Conservation (phyloP, 2,888 invertebrate species). For the Baccha elongata region DNA sequence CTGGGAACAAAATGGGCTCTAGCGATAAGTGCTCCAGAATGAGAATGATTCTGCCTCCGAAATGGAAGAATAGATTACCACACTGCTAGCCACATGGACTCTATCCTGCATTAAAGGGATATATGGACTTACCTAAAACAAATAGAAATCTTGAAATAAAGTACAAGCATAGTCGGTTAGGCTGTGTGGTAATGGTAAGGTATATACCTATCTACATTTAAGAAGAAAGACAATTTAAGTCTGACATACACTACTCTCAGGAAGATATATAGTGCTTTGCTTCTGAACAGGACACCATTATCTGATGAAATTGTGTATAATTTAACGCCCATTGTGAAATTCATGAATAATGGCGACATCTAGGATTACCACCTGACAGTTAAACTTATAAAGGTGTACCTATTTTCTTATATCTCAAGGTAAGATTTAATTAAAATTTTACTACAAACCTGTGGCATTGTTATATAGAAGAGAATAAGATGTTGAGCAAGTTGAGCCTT, state of each 20-base stretch:
- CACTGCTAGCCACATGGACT: neutral
- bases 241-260: slow-evolving; percentile 56
- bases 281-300: slow-evolving; percentile 70
- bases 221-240: slow-evolving; percentile 69
- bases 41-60: slow-evolving; percentile 34
- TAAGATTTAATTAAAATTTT: slow-evolving; percentile 64
- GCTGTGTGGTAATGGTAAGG: slow-evolving; percentile 7
- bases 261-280: slow-evolving; percentile 65
- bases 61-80: slow-evolving; percentile 60
- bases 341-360: slow-evolving; percentile 71
- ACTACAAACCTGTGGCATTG: slow-evolving; percentile 32
- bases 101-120: neutral
- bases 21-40: slow-evolving; percentile 47
- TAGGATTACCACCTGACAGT: slow-evolving; percentile 71
- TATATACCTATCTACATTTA: no score
- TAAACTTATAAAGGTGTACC: slow-evolving; percentile 53
- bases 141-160: slow-evolving; percentile 64
- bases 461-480: neutral
- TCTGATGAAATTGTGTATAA: slow-evolving; percentile 72
- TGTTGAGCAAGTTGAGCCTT: neutral
- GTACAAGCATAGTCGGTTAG: slow-evolving; percentile 32
- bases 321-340: slow-evolving; percentile 72
- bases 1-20: slow-evolving; percentile 20
- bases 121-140: slow-evolving; percentile 43
- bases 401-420: slow-evolving; percentile 58